Evolutionary conservation across 2,888 invertebrate genomes (phyloP).

Genomic region (Tachina grossa): DNA sequence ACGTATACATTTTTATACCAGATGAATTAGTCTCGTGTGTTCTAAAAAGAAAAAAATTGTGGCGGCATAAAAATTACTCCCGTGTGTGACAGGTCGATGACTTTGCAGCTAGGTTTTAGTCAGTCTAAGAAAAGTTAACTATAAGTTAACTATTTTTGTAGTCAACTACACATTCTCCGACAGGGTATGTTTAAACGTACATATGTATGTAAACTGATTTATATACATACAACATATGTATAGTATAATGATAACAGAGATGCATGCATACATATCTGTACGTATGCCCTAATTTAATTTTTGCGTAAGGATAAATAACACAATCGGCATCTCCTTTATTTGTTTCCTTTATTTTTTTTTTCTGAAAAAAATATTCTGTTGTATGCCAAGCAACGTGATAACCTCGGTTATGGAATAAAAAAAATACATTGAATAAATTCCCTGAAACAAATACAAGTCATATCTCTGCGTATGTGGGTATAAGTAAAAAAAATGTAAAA

Average conservation of each 20-base stretch:
- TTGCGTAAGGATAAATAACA: slow-evolving; percentile 75
- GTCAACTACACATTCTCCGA: too few relatives aligned
- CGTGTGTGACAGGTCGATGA: too few relatives aligned
- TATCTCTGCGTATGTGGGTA: slow-evolving; percentile 10
- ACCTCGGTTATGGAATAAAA: slow-evolving; percentile 54
- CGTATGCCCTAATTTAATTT: slow-evolving; percentile 79
- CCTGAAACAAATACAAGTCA: slow-evolving; percentile 27
- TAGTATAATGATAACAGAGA: background rate
- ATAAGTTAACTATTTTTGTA: too few relatives aligned
- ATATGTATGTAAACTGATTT: background rate
- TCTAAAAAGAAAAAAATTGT: too few relatives aligned
- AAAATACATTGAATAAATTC: slow-evolving; percentile 35
- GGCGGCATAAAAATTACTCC: too few relatives aligned
- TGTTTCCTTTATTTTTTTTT: slow-evolving; percentile 8
- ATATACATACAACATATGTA: slow-evolving; percentile 20
- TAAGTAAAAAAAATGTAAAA: slow-evolving; percentile 11
- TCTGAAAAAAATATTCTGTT: slow-evolving; percentile 30
- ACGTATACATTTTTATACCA: too few relatives aligned
- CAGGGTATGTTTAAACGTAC: too few relatives aligned
- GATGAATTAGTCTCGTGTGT: too few relatives aligned
- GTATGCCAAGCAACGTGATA: slow-evolving; percentile 65
- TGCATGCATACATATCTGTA: background rate
- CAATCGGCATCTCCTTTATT: slow-evolving; percentile 52
- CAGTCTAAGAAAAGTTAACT: too few relatives aligned
- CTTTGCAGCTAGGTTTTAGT: too few relatives aligned